These are phyloP conservation scores for Eufriesea mexicana DNA, from an alignment of 1,140 invertebrate genomes.

Conservation along the genomic window DNA sequence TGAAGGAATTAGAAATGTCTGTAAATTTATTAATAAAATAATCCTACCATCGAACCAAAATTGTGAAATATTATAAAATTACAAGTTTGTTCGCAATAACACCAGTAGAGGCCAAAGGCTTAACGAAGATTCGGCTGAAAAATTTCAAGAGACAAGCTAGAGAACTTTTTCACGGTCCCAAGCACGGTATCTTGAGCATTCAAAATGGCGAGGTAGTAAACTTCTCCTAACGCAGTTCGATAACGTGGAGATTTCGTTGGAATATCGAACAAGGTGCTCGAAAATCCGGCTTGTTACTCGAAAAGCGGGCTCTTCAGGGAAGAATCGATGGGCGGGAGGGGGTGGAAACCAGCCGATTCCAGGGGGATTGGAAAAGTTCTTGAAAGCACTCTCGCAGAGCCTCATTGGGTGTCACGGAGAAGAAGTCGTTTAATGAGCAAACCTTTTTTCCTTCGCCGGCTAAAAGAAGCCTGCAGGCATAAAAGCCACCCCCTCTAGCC, in stretches of 20 bases:
- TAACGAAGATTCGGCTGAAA: too few species aligned
- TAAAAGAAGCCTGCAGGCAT: neutral
- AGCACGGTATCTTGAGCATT: too few species aligned
- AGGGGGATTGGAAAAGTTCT: constrained; percentile 39
- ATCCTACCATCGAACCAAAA: too few species aligned
- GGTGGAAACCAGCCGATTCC: constrained; percentile 1
- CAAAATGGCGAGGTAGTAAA: neutral
- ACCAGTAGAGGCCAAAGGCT: too few species aligned
- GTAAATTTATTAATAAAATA: too few species aligned
- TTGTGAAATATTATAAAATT: too few species aligned
- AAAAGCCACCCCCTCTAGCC: neutral
- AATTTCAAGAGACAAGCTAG: too few species aligned
- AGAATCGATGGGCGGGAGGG: neutral
- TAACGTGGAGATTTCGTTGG: too few species aligned
- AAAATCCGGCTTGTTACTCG: neutral
- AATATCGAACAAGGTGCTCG: neutral
- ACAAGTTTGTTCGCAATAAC: too few species aligned
- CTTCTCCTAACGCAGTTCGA: neutral
- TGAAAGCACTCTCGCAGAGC: constrained; percentile 22
- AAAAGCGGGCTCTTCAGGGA: too few species aligned
- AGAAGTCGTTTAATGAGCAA: constrained; percentile 46
- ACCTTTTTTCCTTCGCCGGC: constrained; percentile 4
- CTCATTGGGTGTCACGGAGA: constrained; percentile 37
- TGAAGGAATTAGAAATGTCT: too few species aligned
- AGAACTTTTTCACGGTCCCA: too few species aligned